phyloP scores from a whole-genome alignment of 2,888 invertebrate species.

The Rutpela maculata region DNA sequence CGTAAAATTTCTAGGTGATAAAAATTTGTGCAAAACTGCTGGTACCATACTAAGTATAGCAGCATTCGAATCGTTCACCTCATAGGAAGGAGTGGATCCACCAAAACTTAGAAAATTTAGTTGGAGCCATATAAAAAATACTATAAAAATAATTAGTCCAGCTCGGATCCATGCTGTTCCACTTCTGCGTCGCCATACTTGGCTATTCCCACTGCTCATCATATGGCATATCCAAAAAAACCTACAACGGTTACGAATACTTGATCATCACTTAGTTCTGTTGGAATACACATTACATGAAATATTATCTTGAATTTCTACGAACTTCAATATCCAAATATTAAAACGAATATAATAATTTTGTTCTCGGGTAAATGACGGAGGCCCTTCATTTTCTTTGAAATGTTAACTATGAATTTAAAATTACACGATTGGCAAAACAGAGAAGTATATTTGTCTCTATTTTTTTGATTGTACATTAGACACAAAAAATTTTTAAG shows the following conservation, averaged over 20 bases:
- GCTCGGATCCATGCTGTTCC: constrained; percentile 71
- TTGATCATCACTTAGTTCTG: not conserved
- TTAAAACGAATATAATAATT: not conserved
- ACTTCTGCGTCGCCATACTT: constrained; percentile 70
- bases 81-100: constrained; percentile 69
- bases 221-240: constrained; percentile 65
- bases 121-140: constrained; percentile 80
- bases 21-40: constrained; percentile 87
- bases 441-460: not conserved
- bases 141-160: constrained; percentile 69
- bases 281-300: not conserved
- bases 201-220: constrained; percentile 71
- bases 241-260: not conserved
- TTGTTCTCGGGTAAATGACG: not conserved
- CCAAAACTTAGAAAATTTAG: constrained; percentile 78
- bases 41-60: constrained; percentile 89
- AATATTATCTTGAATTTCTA: not conserved
- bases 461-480: not conserved
- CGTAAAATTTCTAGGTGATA: constrained; percentile 80
- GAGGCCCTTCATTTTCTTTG: not conserved
- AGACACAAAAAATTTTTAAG: not conserved
- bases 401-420: not conserved
- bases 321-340: too few relatives aligned
- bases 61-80: constrained; percentile 84
- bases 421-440: not conserved